Evolutionary conservation across 2,797 vertebrate species (phyloP), one percentile per base, ranked within the genome.

Genomic region (Pampus argenteus): DNA sequence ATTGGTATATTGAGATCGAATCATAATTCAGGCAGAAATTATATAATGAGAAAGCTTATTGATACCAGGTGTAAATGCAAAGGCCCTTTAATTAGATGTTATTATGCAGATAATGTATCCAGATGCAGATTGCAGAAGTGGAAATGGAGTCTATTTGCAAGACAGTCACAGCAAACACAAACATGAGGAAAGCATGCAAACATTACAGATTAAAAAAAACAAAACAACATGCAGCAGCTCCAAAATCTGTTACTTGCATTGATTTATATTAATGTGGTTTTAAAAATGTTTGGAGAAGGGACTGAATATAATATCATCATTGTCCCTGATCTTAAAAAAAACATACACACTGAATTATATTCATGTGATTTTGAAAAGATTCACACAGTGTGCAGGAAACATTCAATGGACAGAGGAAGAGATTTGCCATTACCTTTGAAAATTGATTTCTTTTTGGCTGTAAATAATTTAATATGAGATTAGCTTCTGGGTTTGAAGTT

Each of bases 381-480:
- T 81, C 55, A 75, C 71, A 82, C 75, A 74, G 48, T 3, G 18
- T 64, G 42, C 51, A 65, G 40, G 66, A 74, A 73, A 80, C 36
- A 58, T 3, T 84, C 60, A 74, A 68, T 75, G 69, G 67, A 69
- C 48, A 59, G 67, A 42, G 49, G 62, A 65, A 61, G 44, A 69
- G 71, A 79, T 87, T 74, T 75, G 58, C 73, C 36, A 74, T 81
- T 78, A 61, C 66, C 52, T 63, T 50, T 66, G 57, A 88, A 86
- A 86, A 79, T 63, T 66, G 64, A 79, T 86, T 80, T 82, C n/a
- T 78, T 71, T 80, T 59, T 38, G 57, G 49, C 45, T 78, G 65
- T 87, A 85, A 91, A 88, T 87, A 76, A 89, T 86, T 83, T 29
- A 72, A 74, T 20, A 54, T 38, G 69, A 81, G 70, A 67, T 81